phyloP scores from a whole-genome alignment of 2,797 vertebrate species.

The Sebastes trivittatus region DNA sequence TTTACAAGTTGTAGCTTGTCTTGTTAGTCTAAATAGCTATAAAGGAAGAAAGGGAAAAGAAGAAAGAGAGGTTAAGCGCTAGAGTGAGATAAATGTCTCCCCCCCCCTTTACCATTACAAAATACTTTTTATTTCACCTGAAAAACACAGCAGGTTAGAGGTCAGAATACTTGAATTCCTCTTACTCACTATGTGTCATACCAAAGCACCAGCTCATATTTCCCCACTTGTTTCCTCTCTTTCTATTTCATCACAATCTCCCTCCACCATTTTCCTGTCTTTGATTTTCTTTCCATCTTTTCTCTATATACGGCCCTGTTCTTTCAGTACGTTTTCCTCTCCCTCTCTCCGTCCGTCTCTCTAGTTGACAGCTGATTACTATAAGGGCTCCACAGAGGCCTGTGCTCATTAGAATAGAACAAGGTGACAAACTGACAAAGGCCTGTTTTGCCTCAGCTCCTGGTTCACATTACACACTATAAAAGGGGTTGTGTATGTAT shows the following conservation, averaged over 20 bases:
- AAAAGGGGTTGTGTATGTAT: neutral
- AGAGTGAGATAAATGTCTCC: neutral
- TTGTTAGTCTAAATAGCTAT: neutral
- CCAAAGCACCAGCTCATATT: constrained; percentile 42
- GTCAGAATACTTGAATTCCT: constrained; percentile 44
- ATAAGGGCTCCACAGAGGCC: constrained; percentile 34
- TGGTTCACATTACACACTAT: constrained; percentile 30
- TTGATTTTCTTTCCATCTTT: neutral
- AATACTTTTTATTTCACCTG: neutral
- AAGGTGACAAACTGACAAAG: constrained; percentile 62
- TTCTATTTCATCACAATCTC: neutral
- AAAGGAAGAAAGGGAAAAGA: neutral
- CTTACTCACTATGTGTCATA: constrained; percentile 37
- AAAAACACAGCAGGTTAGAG: neutral
- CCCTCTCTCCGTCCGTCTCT: neutral
- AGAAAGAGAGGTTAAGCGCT: neutral
- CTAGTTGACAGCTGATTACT: constrained; percentile 53
- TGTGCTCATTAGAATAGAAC: constrained; percentile 58
- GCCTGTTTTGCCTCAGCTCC: constrained; percentile 19
- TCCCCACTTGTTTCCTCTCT: neutral
- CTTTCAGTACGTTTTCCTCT: neutral
- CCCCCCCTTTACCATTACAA: neutral
- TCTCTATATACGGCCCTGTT: neutral
- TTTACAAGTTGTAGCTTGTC: neutral
- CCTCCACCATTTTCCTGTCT: neutral